Percentiles rank a stretch among this genome's conserved stretches.
Evolutionary conservation across 2,888 invertebrate species (phyloP).

Genomic region (Sepiola atlantica): DNA sequence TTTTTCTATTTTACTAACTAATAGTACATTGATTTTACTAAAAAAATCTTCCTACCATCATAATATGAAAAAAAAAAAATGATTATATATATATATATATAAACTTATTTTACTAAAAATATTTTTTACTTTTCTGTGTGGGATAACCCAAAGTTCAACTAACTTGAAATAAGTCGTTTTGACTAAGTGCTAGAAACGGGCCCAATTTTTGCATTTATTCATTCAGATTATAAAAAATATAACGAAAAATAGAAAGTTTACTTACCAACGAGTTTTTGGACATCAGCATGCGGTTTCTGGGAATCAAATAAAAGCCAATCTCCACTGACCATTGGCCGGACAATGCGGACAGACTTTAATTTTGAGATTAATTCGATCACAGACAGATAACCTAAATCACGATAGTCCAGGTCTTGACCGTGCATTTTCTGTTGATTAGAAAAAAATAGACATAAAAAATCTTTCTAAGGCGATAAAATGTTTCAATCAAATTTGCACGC

Average conservation of each 20-base stretch:
- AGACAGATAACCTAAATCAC: constrained; percentile 62
- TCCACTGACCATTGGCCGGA: constrained; percentile 62
- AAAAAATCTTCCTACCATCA: too few relatives aligned
- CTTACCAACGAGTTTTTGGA: constrained; percentile 45
- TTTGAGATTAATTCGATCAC: constrained; percentile 65
- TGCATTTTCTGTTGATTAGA: constrained; percentile 37
- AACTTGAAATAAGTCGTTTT: too few relatives aligned
- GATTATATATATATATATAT: too few relatives aligned
- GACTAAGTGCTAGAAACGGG: too few relatives aligned
- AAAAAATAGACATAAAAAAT: not conserved
- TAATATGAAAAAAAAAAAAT: too few relatives aligned
- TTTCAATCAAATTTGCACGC: not conserved
- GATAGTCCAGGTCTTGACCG: constrained; percentile 56
- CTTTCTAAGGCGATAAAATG: not conserved
- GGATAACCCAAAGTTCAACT: too few relatives aligned
- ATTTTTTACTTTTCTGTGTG: too few relatives aligned
- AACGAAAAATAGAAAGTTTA: not conserved
- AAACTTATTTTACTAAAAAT: too few relatives aligned
- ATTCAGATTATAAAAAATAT: too few relatives aligned
- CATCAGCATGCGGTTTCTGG: not conserved
- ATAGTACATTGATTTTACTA: too few relatives aligned
- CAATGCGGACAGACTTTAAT: constrained; percentile 59
- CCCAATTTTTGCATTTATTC: too few relatives aligned
- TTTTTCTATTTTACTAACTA: too few relatives aligned
- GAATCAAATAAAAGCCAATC: constrained; percentile 67